Evolutionary conservation across 2,113 vertebrate genomes (phyloP), one percentile per base, ranked within the genome.

Genomic region (Peromyscus maniculatus): DNA sequence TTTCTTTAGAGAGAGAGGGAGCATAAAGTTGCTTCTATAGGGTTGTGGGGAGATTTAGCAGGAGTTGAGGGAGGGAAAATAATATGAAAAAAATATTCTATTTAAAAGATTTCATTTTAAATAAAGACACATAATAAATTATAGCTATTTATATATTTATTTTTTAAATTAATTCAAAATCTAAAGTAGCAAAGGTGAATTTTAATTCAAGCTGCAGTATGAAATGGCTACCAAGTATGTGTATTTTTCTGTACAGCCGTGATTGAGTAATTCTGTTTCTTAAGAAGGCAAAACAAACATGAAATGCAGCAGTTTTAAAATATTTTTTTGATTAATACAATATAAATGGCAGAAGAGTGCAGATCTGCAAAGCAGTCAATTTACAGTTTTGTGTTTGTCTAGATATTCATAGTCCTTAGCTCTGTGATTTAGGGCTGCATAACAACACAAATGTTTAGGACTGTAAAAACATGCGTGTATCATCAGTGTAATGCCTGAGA

Each of bases 271-370:
- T 49, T 93, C 64, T 77, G 49, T 74, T 89, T 91, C 46, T 91
- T 57, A 92, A 88, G 59, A 92, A 92, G 67, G 66, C 71, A 69
- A 75, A 91, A 33, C 36, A 79, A 87, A 67, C 31, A 69, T 46
- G 0, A 62, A 62, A 4, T 79, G 11, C 36, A 52, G 26, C 75
- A 5, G 49, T 80, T 43, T 36, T 5, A 75, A 46, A 19, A 21
- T 46, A 84, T n/a, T 22, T 78, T 93, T 79, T 91, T 77, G 13
- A 3, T 59, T 39, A 62, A n/a, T 52, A 67, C 24, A 9, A 26
- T 71, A 64, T 62, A 24, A 0, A 26, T 57, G 22, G n/a, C 22
- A 79, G 31, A 78, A 91, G 4, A 89, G 62, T 64, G 33, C 52
- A 82, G 17, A 91, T 36, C 15, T 80, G 1, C 59, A 77, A 90